Evolutionary conservation across 2,797 vertebrate genomes (phyloP).

Genomic region (Synaphobranchus kaupii): DNA sequence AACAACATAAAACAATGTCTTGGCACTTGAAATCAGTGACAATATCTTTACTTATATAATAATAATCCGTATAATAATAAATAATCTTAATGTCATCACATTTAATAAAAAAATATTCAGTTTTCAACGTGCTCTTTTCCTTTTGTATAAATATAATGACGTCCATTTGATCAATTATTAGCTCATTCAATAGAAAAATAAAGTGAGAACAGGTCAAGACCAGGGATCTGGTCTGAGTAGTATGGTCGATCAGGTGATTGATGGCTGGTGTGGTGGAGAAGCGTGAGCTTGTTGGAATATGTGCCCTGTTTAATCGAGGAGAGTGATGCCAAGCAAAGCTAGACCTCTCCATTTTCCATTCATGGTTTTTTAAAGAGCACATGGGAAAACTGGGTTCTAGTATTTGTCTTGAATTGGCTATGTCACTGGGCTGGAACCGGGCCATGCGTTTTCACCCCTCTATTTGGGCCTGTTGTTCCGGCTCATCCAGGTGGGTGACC

Average conservation of each 20-base stretch:
- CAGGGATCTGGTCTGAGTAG: slow-evolving; percentile 16
- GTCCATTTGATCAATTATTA: slow-evolving; percentile 4
- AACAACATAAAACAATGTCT: neutral
- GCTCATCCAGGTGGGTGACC: slow-evolving; percentile 36
- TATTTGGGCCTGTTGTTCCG: neutral
- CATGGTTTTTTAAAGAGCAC: neutral
- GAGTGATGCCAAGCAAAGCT: slow-evolving; percentile 28
- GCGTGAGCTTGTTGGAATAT: slow-evolving; percentile 32
- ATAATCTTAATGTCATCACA: neutral
- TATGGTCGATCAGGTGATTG: slow-evolving; percentile 36
- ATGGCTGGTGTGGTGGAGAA: slow-evolving; percentile 42
- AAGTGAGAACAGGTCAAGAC: neutral
- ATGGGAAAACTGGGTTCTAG: neutral
- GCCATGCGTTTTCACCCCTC: neutral
- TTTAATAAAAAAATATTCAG: neutral
- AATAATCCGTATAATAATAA: neutral
- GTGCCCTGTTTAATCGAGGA: neutral
- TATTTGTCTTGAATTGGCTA: slow-evolving; percentile 16
- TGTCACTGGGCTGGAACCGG: slow-evolving; percentile 20
- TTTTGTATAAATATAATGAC: neutral
- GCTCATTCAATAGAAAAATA: neutral
- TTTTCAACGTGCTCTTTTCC: neutral
- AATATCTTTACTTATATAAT: neutral
- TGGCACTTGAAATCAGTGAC: neutral
- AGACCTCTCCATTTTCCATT: slow-evolving; percentile 28